Evolutionary conservation across 2,888 invertebrate species (phyloP), one percentile per base, ranked within the genome.

Genomic region (Spatulosminthurus flaviceps): DNA sequence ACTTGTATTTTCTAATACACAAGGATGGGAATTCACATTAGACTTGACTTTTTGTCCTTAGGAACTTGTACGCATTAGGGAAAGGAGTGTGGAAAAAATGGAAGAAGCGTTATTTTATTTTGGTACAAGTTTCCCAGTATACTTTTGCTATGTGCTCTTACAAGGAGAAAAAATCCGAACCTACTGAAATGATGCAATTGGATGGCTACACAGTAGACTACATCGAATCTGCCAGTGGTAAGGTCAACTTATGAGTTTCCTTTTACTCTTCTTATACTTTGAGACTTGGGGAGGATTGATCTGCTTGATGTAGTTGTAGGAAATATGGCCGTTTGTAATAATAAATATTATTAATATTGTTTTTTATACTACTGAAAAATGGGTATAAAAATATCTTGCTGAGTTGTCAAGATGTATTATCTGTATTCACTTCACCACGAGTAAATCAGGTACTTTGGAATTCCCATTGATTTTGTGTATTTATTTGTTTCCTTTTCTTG

Each of bases 121-220:
- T 99, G 84, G 98, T 99, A 71, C 98, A 99, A 91, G 98, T 98
- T 67, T 98, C 98, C 82, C 99, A 99, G 90, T 99, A 99, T 89
- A 98, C 98, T 60, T 99, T 99, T 90, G 98, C 99, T 67, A 95
- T 99, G 92, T 99, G 99, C 90, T 98, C 97, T 86, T 99, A 98
- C 88, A 95, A 98, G 88, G 98, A 99, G 89, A 98, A 98, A 90
- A 98, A 98, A 89, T 95, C 96, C 28, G 98, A 99, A 88, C 99
- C 99, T 19, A 96, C 97, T 29, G 99, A 99, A 90, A 98, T 99
- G 95, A 96, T 98, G 95, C 98, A 98, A 89, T 90, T 99, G 79
- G 99, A 99, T 89, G 98, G 97, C 22, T 99, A 97, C 88, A 99
- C 98, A 66, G 98, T 99, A 64, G 99, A 99, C 89, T 99, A 99